Base-by-base conservation (phyloP, 2,888 invertebrate genomes). In the Scaptomyza tumidula region DNA sequence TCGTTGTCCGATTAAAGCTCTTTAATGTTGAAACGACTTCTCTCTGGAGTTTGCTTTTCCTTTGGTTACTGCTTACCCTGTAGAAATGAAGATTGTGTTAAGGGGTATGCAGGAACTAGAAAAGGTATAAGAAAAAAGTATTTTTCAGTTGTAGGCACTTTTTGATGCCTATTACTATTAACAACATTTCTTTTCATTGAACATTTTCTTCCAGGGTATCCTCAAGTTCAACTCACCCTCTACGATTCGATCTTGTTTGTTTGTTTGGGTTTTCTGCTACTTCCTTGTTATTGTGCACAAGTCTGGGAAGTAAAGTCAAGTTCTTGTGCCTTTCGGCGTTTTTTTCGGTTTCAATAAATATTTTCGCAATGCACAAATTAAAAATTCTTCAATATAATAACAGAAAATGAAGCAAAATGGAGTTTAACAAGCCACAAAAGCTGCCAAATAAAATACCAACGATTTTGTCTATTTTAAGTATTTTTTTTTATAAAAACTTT, bases 291-390 rank as follows among this genome's bases (percentile, higher is more conserved):
- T 55, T 49, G 49, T 14, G 43, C 24, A 24, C 59, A 44, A 24
- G 19, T 19, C 2, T 19, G 19, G 19, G 19, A 19, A 19, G 19
- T 19, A 1, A 19, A 19, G 50, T 37, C 50, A 74, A 77, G 64
- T 84, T 86, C 58, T 66, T 35, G 11, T 67, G 83, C 71, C 86
- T 73, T 49, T 62, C 44, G 66, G 80, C 86, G 67, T 45, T 79
- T 71, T 66, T 63, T 83, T 83, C 75, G 88, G 88, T 85, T 89
- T 82, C 89, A 87, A 86, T 86, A 86, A 86, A 86, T 86, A 87
- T 86, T 86, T 85, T 85, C 53, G 69, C 86, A 88, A 82, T 82
- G 86, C 74, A 85, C 83, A 89, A 89, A 85, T 89, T 86, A 88
- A 86, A 85, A 86, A 86, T 86, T 85, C 85, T 74, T 85, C 43